phyloP scores from a whole-genome alignment of 1,140 invertebrate genomes.

The Micrasema minimum region DNA sequence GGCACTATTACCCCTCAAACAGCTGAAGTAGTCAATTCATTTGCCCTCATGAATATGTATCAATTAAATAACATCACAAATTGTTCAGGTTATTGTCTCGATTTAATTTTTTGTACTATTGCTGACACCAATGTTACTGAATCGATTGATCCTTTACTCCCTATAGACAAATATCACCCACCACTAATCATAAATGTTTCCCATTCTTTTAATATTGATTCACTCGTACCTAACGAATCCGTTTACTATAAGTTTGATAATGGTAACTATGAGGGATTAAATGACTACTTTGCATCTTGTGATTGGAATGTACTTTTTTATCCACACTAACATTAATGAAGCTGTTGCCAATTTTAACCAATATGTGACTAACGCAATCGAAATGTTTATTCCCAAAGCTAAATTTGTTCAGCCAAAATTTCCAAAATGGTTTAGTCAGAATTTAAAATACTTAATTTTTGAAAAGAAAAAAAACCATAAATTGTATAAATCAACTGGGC shows the following conservation, averaged over 20 bases:
- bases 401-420: not conserved
- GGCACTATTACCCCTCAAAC: not conserved
- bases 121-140: not conserved
- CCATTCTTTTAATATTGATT: no score
- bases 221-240: no score
- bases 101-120: not conserved
- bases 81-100: not conserved
- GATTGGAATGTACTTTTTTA: no score
- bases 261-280: no score
- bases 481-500: conserved; percentile 17
- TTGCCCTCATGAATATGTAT: conserved; percentile 2
- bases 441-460: conserved; percentile 1
- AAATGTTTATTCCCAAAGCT: no score
- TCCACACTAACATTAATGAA: no score
- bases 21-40: not conserved
- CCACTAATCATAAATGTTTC: not conserved
- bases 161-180: not conserved
- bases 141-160: not conserved
- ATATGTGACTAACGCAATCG: no score
- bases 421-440: not conserved
- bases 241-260: no score
- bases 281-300: no score
- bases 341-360: no score
- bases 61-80: not conserved
- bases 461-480: not conserved